Conservation (phyloP, 2,888 invertebrate genomes). For the Thecophora atra region DNA sequence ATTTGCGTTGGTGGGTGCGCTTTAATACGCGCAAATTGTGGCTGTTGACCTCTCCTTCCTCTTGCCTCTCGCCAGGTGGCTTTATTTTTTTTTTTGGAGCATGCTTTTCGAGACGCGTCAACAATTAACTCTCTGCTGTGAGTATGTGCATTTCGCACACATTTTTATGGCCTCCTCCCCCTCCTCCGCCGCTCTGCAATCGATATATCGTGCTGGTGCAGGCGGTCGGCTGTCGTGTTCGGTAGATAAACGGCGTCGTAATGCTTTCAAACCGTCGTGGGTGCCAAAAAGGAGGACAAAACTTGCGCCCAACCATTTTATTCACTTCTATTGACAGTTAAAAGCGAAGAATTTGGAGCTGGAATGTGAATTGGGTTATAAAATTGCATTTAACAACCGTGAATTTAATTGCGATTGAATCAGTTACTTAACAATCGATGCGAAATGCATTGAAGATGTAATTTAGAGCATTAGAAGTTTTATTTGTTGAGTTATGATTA, state of each 20-base stretch:
- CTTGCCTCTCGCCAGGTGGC: background rate
- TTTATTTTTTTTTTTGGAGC: no score
- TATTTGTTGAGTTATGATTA: no score
- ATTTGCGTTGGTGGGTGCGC: conserved; percentile 15
- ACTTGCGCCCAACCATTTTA: conserved; percentile 1
- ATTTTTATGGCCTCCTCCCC: conserved; percentile 21
- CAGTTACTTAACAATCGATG: no score
- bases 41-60: background rate
- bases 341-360: conserved; percentile 2
- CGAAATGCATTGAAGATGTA: no score
- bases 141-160: conserved; percentile 7
- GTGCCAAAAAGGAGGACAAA: background rate
- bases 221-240: conserved; percentile 11
- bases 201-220: background rate
- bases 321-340: background rate
- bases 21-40: no score
- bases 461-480: no score
- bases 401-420: no score
- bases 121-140: background rate
- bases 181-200: no score
- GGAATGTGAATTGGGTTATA: background rate
- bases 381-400: background rate
- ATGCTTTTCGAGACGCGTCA: background rate
- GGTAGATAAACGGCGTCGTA: background rate
- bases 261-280: background rate